A percentile compares a stretch with the other conserved stretches of the same genome.
Conservation (phyloP, 2,888 invertebrate genomes). For the Mythimna lalbum region DNA sequence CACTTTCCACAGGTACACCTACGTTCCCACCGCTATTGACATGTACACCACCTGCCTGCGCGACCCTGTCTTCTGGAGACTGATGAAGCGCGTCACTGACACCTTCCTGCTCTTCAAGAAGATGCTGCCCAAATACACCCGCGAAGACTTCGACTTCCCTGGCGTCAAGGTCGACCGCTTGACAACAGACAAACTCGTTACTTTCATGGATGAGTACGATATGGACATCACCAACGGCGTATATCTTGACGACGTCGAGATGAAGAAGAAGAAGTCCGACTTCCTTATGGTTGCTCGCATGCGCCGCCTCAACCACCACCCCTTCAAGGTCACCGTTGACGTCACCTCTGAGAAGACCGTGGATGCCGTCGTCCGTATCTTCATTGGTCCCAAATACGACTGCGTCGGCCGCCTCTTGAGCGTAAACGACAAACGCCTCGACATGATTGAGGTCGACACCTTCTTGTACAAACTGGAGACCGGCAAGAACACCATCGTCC, state of each 20-base stretch:
- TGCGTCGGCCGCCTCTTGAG: slow-evolving; percentile 90
- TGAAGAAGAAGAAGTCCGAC: slow-evolving; percentile 87
- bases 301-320: slow-evolving; percentile 92
- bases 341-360: slow-evolving; percentile 90
- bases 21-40: slow-evolving; percentile 91
- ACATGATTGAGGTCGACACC: slow-evolving; percentile 87
- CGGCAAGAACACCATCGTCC: slow-evolving; percentile 93
- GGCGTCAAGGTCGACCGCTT: slow-evolving; percentile 92
- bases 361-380: slow-evolving; percentile 92
- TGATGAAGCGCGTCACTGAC: slow-evolving; percentile 91
- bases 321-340: slow-evolving; percentile 91
- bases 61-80: slow-evolving; percentile 93
- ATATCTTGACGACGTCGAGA: slow-evolving; percentile 86
- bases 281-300: slow-evolving; percentile 89
- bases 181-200: slow-evolving; percentile 92
- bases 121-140: slow-evolving; percentile 90
- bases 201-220: slow-evolving; percentile 93
- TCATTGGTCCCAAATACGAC: slow-evolving; percentile 93
- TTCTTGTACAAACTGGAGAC: slow-evolving; percentile 91
- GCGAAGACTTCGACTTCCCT: slow-evolving; percentile 91
- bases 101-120: slow-evolving; percentile 91
- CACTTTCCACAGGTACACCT: slow-evolving; percentile 79
- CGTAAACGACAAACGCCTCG: slow-evolving; percentile 83
- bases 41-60: slow-evolving; percentile 92
- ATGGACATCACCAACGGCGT: slow-evolving; percentile 92